Evolutionary conservation across 2,797 vertebrate species (phyloP).

Genomic region (Melanotaenia parkinsoni): DNA sequence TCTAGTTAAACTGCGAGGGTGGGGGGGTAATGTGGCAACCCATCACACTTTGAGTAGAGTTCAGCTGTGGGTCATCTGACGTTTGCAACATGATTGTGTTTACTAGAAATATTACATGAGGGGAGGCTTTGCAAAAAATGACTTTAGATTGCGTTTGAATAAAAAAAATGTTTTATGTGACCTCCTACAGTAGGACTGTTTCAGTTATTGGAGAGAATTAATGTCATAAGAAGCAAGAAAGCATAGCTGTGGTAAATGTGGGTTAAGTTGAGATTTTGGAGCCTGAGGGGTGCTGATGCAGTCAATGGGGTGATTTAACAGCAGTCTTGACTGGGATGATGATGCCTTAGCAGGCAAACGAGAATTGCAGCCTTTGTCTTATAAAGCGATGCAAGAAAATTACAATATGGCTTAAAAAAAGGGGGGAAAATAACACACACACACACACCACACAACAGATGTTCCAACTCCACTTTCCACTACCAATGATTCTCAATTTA

Average conservation of each 20-base stretch:
- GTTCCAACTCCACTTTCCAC: conserved; percentile 18
- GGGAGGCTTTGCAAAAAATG: conserved; percentile 36
- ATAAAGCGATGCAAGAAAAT: conserved; percentile 44
- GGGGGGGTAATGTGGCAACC: conserved; percentile 34
- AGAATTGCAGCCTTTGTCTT: conserved; percentile 64
- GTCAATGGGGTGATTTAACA: conserved; percentile 55
- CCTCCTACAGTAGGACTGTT: conserved; percentile 32
- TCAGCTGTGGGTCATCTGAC: conserved; percentile 65
- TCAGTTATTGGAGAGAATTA: conserved; percentile 53
- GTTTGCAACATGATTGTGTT: conserved; percentile 34
- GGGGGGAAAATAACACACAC: conserved; percentile 25
- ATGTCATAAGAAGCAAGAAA: conserved; percentile 26
- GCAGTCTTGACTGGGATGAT: conserved; percentile 37
- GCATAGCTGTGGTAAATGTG: conserved; percentile 16
- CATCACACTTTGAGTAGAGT: conserved; percentile 63
- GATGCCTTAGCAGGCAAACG: conserved; percentile 51
- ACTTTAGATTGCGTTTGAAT: conserved; percentile 24
- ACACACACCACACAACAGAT: conserved; percentile 32
- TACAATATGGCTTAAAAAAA: conserved; percentile 68
- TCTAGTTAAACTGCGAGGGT: conserved; percentile 56
- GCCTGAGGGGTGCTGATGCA: conserved; percentile 55
- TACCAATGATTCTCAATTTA: conserved; percentile 24
- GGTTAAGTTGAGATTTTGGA: conserved; percentile 12
- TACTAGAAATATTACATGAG: conserved; percentile 43
- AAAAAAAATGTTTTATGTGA: conserved; percentile 9